These are phyloP conservation scores for Ptilorrhoa leucosticta DNA, from an alignment of 2,113 vertebrate genomes.

Conservation along the genomic window DNA sequence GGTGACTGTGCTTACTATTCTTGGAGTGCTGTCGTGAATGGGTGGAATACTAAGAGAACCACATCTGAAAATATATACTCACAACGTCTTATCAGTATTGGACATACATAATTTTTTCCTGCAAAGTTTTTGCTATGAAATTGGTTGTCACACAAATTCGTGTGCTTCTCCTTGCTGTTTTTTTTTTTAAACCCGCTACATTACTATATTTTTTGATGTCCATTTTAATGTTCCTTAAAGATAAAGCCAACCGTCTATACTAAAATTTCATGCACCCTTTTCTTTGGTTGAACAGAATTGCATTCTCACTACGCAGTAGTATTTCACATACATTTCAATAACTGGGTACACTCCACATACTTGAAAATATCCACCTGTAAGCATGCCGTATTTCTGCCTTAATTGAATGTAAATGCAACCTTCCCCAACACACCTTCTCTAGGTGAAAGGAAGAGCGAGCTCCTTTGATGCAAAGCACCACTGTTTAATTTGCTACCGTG, in stretches of 20 bases:
- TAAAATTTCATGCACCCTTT: slow-evolving; percentile 74
- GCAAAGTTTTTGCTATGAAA: slow-evolving; percentile 76
- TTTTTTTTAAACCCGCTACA: slow-evolving; percentile 30
- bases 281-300: slow-evolving; percentile 62
- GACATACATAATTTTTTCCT: slow-evolving; percentile 74
- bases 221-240: slow-evolving; percentile 80
- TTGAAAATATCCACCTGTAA: slow-evolving; percentile 69
- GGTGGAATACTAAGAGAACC: slow-evolving; percentile 69
- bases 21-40: slow-evolving; percentile 62
- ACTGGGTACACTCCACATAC: slow-evolving; percentile 58
- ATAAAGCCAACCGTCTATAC: slow-evolving; percentile 71
- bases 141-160: slow-evolving; percentile 72
- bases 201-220: slow-evolving; percentile 73
- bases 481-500: accelerated
- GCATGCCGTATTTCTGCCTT: slow-evolving; percentile 37
- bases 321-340: slow-evolving; percentile 69
- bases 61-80: slow-evolving; percentile 72
- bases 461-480: not conserved
- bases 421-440: not conserved
- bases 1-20: slow-evolving; percentile 66
- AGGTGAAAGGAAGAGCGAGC: accelerated
- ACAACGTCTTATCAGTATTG: slow-evolving; percentile 74
- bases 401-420: slow-evolving; percentile 65
- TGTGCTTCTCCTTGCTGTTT: slow-evolving; percentile 26
- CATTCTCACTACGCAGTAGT: slow-evolving; percentile 56